Percentiles rank a stretch among this genome's conserved stretches.
phyloP scores from a whole-genome alignment of 2,888 invertebrate genomes.

The Atherix ibis region DNA sequence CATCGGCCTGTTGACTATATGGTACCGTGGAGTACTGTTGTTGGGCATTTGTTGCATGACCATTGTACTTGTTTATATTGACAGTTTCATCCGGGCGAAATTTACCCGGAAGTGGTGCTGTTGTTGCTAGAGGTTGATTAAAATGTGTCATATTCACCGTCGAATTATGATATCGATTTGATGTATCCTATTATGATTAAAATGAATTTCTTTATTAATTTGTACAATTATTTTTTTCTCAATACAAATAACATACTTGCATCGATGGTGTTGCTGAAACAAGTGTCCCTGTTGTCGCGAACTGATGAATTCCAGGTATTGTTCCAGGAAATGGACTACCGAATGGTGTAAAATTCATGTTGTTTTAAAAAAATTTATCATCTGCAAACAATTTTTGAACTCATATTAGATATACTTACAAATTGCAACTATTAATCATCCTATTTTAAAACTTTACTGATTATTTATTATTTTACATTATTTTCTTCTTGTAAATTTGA shows the following conservation, averaged over 20 bases:
- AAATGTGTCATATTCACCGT: conserved; percentile 35
- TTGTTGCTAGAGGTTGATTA: conserved; percentile 33
- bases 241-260: conserved; percentile 22
- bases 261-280: conserved; percentile 41
- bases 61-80: conserved; percentile 39
- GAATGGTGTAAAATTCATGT: conserved; percentile 78
- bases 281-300: conserved; percentile 43
- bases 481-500: too few relatives aligned
- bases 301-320: conserved; percentile 69
- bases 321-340: conserved; percentile 63
- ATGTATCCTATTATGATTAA: conserved; percentile 13
- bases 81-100: conserved; percentile 40
- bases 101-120: conserved; percentile 40
- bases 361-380: conserved; percentile 13
- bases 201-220: background rate
- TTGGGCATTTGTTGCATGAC: conserved; percentile 25
- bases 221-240: background rate
- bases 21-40: conserved; percentile 22
- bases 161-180: conserved; percentile 25
- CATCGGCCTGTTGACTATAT: conserved; percentile 18
- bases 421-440: conserved; percentile 6
- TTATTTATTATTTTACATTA: background rate
- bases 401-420: too few relatives aligned
- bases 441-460: background rate
- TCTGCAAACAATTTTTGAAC: too few relatives aligned